Evolutionary conservation across 2,888 invertebrate species (phyloP).

Genomic region (Kryphioiulus occultus): DNA sequence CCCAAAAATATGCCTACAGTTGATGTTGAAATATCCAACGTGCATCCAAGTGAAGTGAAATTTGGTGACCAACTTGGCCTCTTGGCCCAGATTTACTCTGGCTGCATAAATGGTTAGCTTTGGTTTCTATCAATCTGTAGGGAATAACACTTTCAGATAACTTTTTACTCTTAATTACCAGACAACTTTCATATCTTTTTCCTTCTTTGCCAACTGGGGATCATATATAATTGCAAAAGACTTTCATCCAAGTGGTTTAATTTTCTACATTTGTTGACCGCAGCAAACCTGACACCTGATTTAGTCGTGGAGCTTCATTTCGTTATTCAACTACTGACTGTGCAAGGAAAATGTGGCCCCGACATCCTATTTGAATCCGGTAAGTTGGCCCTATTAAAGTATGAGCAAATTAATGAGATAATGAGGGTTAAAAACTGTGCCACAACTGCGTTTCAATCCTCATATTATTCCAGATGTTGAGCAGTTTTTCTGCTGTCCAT

Average conservation of each 20-base stretch:
- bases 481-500: background rate
- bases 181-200: background rate
- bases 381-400: background rate
- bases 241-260: background rate
- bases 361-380: background rate
- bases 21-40: background rate
- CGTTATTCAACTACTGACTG: constrained; percentile 70
- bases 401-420: too few species aligned
- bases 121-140: background rate
- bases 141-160: background rate
- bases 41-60: constrained; percentile 62
- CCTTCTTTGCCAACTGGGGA: too few species aligned
- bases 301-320: constrained; percentile 75
- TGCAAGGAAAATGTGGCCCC: constrained; percentile 58
- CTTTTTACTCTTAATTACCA: background rate
- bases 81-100: constrained; percentile 69
- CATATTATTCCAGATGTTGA: background rate
- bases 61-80: constrained; percentile 67
- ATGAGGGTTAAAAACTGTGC: background rate
- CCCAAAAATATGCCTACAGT: background rate
- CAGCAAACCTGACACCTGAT: constrained; percentile 69
- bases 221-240: too few species aligned
- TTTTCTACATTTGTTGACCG: background rate
- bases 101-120: constrained; percentile 67
- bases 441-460: background rate